Evolutionary conservation across 1,140 invertebrate species (phyloP).

Genomic region (Neodiprion virginianus): DNA sequence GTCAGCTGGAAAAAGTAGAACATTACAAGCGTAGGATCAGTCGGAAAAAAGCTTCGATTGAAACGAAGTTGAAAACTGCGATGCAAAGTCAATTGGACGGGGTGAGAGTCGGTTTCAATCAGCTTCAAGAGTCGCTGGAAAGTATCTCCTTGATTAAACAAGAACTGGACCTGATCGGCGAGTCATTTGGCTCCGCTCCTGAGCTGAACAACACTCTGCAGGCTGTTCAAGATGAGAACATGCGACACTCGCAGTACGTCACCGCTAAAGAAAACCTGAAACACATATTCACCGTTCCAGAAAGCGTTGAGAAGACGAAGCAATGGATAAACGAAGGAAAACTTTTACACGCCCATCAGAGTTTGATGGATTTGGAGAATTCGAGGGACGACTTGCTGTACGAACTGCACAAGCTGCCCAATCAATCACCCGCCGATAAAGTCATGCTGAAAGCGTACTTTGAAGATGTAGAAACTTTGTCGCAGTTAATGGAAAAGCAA

Average conservation of each 20-base stretch:
- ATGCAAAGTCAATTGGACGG: constrained; percentile 98
- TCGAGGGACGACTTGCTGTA: constrained; percentile 94
- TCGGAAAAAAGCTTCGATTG: constrained; percentile 91
- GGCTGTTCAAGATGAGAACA: constrained; percentile 90
- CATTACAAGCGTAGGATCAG: constrained; percentile 83
- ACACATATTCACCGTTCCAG: constrained; percentile 97
- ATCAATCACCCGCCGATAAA: constrained; percentile 89
- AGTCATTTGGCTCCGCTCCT: constrained; percentile 71
- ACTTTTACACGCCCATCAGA: constrained; percentile 93
- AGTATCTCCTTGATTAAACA: constrained; percentile 82
- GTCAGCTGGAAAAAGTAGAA: constrained; percentile 95
- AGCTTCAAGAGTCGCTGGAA: constrained; percentile 82
- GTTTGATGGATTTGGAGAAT: constrained; percentile 93
- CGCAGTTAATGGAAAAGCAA: constrained; percentile 89
- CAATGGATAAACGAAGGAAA: constrained; percentile 95
- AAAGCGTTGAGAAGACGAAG: constrained; percentile 94
- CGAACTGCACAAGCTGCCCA: constrained; percentile 93
- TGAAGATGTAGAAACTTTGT: constrained; percentile 91
- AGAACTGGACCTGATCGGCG: constrained; percentile 56
- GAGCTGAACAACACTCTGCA: constrained; percentile 80
- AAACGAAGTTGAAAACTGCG: constrained; percentile 97
- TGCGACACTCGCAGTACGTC: constrained; percentile 92
- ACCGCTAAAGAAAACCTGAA: constrained; percentile 98
- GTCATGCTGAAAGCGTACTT: constrained; percentile 94
- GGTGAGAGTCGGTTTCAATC: constrained; percentile 90